A percentile compares a stretch with the other conserved stretches of the same genome.
phyloP scores from a whole-genome alignment of 2,113 vertebrate genomes.

The Synodontis membranacea region DNA sequence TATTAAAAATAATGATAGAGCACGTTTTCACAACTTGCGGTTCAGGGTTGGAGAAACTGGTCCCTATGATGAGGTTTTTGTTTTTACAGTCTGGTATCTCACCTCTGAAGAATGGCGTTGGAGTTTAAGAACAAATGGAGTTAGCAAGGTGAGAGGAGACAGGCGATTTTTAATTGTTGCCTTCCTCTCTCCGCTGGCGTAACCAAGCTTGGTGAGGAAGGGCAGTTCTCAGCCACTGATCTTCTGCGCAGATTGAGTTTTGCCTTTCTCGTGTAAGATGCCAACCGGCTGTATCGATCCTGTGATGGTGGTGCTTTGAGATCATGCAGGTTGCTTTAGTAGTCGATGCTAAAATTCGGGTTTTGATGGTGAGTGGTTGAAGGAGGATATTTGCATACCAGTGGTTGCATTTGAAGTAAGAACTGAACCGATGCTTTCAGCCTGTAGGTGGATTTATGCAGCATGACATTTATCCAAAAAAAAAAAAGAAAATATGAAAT shows the following conservation, averaged over 20 bases:
- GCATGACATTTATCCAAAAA: conserved; percentile 22
- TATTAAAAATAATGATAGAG: not conserved
- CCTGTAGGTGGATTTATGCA: conserved; percentile 21
- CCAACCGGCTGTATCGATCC: not conserved
- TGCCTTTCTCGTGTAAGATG: not conserved
- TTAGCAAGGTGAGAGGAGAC: not conserved
- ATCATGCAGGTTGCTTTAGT: conserved; percentile 25
- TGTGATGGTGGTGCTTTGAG: not conserved
- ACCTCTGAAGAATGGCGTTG: not conserved
- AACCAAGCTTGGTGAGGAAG: not conserved
- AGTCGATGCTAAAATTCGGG: conserved; percentile 39
- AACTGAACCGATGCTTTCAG: conserved; percentile 14
- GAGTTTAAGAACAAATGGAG: not conserved
- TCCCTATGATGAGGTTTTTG: no score
- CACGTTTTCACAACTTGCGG: no score
- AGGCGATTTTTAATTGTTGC: not conserved
- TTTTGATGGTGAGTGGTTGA: conserved; percentile 60
- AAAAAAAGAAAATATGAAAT: conserved; percentile 49
- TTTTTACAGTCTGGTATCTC: not conserved
- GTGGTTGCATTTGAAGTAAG: conserved; percentile 38
- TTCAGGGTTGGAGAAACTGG: not conserved
- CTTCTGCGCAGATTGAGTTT: not conserved
- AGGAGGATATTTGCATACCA: conserved; percentile 64
- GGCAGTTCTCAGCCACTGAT: not conserved
- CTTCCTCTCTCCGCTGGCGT: not conserved